A percentile compares a stretch with the other conserved stretches of the same genome.
These are phyloP conservation scores for Haliclona indistincta DNA, from an alignment of 37 sponge, comb jelly and placozoan genomes.

Conservation along the genomic window DNA sequence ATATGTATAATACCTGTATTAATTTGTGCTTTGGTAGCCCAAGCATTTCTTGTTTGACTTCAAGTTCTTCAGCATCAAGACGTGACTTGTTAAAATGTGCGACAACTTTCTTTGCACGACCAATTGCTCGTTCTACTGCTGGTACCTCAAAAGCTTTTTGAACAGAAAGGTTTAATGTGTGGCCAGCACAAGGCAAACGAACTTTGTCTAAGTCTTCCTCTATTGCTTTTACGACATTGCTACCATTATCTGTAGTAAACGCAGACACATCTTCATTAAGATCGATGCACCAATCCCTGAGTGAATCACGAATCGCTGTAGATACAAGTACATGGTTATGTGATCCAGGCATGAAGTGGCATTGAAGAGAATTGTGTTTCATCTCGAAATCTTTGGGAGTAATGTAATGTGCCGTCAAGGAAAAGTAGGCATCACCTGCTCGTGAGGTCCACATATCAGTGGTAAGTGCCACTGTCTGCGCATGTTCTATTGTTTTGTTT, in stretches of 20 bases:
- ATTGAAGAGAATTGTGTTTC: constrained; percentile 24
- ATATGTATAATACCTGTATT: not conserved
- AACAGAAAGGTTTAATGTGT: constrained; percentile 21
- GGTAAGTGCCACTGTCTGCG: not conserved
- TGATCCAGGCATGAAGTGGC: constrained; percentile 15
- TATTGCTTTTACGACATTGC: constrained; percentile 22
- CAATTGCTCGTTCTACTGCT: not conserved
- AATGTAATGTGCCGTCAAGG: constrained; percentile 9
- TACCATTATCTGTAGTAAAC: constrained; percentile 23
- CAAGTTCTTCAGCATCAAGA: constrained; percentile 6
- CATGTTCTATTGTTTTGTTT: not conserved
- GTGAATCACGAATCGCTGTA: not conserved
- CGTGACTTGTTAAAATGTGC: constrained; percentile 16
- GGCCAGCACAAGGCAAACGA: constrained; percentile 25
- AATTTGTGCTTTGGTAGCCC: constrained; percentile 8
- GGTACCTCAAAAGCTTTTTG: not conserved
- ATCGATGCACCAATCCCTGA: constrained; percentile 12
- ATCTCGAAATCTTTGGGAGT: constrained; percentile 5
- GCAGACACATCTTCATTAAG: constrained; percentile 15
- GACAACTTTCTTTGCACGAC: not conserved
- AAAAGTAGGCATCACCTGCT: constrained; percentile 12
- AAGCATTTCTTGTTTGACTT: constrained; percentile 5
- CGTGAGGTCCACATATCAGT: constrained; percentile 25
- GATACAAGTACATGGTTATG: constrained; percentile 11
- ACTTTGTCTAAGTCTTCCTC: constrained; percentile 12